These are phyloP conservation scores for Eulemur mongoz DNA, from an alignment of 2,797 vertebrate genomes.

Conservation along the genomic window DNA sequence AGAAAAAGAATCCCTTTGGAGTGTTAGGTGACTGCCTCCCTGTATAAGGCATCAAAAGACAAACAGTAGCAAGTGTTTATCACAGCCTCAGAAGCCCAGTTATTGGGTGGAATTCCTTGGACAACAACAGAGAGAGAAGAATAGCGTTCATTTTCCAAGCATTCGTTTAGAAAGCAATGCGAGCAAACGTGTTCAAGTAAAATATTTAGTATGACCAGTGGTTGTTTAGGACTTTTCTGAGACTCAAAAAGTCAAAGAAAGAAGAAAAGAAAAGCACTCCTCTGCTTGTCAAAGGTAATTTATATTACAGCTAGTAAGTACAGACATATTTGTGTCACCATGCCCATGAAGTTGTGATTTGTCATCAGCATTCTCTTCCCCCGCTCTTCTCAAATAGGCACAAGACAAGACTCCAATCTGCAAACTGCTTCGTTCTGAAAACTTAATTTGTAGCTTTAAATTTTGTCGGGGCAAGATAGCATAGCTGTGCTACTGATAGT, in stretches of 20 bases:
- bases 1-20: conserved; percentile 54
- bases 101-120: conserved; percentile 29
- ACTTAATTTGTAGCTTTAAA: background rate
- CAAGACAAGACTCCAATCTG: background rate
- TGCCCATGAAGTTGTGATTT: background rate
- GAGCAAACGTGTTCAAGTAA: background rate
- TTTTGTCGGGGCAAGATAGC: background rate
- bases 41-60: conserved; percentile 52
- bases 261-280: background rate
- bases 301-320: background rate
- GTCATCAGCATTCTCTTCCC: background rate
- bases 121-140: background rate
- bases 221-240: background rate
- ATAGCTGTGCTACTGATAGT: background rate
- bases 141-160: background rate
- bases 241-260: background rate
- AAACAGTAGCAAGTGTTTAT: conserved; percentile 41
- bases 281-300: background rate
- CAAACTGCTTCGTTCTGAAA: conserved; percentile 21
- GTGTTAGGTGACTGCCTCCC: conserved; percentile 43
- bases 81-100: background rate
- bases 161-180: conserved; percentile 34
- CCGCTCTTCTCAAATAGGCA: background rate
- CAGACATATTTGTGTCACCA: background rate
- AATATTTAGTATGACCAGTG: background rate